Evolutionary conservation across 2,888 invertebrate species (phyloP).

Genomic region (Phengaris arion): DNA sequence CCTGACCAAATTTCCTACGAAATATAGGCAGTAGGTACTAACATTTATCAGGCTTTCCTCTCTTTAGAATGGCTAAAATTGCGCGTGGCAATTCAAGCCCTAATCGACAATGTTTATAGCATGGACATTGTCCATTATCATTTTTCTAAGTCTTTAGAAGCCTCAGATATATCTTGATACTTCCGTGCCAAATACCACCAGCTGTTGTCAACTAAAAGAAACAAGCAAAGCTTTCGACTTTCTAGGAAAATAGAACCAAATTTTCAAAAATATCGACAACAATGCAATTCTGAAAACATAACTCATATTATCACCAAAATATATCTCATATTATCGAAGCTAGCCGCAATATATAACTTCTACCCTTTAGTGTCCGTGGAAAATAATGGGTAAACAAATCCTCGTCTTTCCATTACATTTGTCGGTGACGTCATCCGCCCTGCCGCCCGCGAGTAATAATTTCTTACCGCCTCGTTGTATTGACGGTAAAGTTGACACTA

Average conservation of each 20-base stretch:
- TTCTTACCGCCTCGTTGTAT: conserved; percentile 58
- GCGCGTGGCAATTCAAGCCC: no score
- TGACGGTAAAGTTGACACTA: conserved; percentile 55
- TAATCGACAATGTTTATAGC: no score
- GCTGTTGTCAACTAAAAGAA: no score
- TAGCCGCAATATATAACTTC: conserved; percentile 35
- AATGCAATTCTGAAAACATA: conserved; percentile 68
- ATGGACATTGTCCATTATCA: no score
- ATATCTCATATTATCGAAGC: conserved; percentile 55
- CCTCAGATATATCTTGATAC: no score
- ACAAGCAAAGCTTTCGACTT: no score
- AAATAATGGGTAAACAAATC: conserved; percentile 80
- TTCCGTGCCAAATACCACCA: no score
- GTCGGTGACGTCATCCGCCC: conserved; percentile 59
- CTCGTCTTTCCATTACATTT: conserved; percentile 80
- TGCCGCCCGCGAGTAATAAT: conserved; percentile 63
- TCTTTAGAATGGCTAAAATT: no score
- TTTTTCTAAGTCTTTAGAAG: no score
- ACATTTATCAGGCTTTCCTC: no score
- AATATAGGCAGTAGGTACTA: no score
- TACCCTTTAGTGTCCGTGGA: conserved; percentile 79
- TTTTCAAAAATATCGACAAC: neutral
- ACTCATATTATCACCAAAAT: conserved; percentile 54
- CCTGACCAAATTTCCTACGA: neutral
- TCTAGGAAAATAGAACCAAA: no score